These are phyloP conservation scores for Pseudorectes ferrugineus DNA, from an alignment of 2,113 vertebrate genomes.

Conservation along the genomic window DNA sequence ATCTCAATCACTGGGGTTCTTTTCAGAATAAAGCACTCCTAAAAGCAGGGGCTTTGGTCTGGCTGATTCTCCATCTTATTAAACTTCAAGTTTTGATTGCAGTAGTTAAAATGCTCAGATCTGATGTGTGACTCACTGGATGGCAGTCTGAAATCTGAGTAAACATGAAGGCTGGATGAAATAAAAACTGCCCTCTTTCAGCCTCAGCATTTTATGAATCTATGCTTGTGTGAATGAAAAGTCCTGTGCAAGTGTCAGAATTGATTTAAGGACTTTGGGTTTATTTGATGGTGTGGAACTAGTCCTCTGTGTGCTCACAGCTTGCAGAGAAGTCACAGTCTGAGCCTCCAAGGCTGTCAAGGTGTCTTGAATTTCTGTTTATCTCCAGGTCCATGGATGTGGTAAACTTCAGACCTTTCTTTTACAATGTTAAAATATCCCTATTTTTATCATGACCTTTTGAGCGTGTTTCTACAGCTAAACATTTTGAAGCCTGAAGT, in stretches of 20 bases:
- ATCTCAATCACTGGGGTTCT: not conserved
- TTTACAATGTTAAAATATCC: not conserved
- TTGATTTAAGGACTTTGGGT: not conserved
- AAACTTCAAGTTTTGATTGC: not conserved
- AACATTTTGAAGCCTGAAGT: not conserved
- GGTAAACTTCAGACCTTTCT: not conserved
- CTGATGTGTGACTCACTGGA: not conserved
- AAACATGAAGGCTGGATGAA: not conserved
- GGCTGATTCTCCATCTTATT: not conserved
- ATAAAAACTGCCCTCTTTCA: not conserved
- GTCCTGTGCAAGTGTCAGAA: not conserved
- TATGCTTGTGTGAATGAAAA: not conserved
- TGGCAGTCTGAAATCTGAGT: not conserved
- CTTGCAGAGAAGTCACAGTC: not conserved
- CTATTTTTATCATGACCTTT: not conserved
- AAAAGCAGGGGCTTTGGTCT: not conserved
- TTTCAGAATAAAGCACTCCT: not conserved
- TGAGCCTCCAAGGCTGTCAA: not conserved
- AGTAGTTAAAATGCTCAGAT: not conserved
- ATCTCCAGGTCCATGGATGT: not conserved
- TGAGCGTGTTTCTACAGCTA: not conserved
- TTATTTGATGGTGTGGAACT: not conserved
- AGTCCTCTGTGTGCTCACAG: not conserved
- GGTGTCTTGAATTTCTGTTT: not conserved
- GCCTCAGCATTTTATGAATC: not conserved